Base-by-base conservation (phyloP, 2,888 invertebrate genomes). In the Pandemis heparana region DNA sequence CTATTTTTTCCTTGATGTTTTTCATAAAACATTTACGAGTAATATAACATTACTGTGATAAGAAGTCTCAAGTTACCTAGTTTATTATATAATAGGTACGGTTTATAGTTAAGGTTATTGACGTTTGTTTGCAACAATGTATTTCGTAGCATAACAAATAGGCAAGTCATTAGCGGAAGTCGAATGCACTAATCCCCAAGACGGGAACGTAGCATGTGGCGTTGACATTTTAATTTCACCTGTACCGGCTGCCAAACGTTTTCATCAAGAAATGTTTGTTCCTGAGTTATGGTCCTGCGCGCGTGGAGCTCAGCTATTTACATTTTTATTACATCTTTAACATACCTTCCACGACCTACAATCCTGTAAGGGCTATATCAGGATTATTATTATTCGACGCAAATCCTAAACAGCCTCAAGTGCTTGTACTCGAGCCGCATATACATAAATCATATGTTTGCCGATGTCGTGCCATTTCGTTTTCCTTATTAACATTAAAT, bases 261-360 rank as follows among this genome's bases (percentile, higher is more conserved):
- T 69, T 73, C 73, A 73, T 73, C 73, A 73, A 69, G 73, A 48
- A 73, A 73, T 69, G 68, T 73, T 68, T 73, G 73, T 68, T 68
- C 73, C 48, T 56, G 48, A 48, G 56, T 69, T 73, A 68, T 63
- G 63, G 61, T 12, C 43, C 18, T 41, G 63, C 59, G 59, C 66
- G 73, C 41, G 59, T 39, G 23, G 18, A 32, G 23, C 32, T 61
- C 9, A 59, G 48, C 56, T 56, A 63, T 72, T 67, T 67, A 62
- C 66, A 72, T 67, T 72, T 66, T 67, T 72, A 68, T 72, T 72
- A 68, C 68, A 39, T 56, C 56, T 72, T 67, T 53, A 53, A 72
- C 62, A 72, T 62, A 60, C 60, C 38, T 61, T 66, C 41, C 66
- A 67, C 10, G 72, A 62, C 53, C 53, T 60, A 41, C 39, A 18